Conservation (phyloP, 2,888 invertebrate species). For the Chloroclysta siterata region DNA sequence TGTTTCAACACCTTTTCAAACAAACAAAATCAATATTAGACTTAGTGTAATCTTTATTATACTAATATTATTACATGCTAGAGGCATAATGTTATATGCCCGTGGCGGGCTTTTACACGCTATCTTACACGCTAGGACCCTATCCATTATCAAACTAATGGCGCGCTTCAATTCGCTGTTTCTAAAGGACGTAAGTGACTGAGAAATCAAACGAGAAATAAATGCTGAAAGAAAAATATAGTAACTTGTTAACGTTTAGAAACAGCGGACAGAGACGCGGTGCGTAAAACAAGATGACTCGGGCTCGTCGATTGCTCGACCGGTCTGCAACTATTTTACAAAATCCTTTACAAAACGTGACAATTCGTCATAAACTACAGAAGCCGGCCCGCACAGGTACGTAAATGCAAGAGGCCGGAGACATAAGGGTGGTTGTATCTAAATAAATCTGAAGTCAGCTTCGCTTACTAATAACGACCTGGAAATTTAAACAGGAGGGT, state of each 20-base stretch:
- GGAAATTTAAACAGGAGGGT: conserved; percentile 82
- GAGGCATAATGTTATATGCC: conserved; percentile 62
- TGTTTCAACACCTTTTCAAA: conserved; percentile 93
- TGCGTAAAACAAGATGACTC: conserved; percentile 36
- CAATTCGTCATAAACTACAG: conserved; percentile 42
- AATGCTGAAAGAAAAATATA: background rate
- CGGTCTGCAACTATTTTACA: conserved; percentile 39
- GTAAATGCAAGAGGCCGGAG: conserved; percentile 76
- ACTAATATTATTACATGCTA: conserved; percentile 76
- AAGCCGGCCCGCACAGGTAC: conserved; percentile 39
- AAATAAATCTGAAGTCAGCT: conserved; percentile 76
- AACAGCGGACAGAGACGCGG: conserved; percentile 26
- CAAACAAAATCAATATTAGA: conserved; percentile 91
- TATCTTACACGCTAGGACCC: conserved; percentile 73
- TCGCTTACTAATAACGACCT: conserved; percentile 85
- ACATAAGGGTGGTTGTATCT: conserved; percentile 68
- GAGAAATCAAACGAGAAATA: conserved; percentile 10
- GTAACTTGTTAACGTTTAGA: background rate
- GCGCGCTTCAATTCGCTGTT: conserved; percentile 23
- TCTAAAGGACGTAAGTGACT: background rate
- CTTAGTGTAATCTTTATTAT: conserved; percentile 81
- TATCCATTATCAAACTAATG: conserved; percentile 56
- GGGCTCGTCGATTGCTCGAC: conserved; percentile 46
- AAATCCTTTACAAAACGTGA: conserved; percentile 42
- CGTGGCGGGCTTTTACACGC: conserved; percentile 63